These are phyloP conservation scores for Lophius piscatorius DNA, from an alignment of 2,113 vertebrate genomes.

Conservation along the genomic window DNA sequence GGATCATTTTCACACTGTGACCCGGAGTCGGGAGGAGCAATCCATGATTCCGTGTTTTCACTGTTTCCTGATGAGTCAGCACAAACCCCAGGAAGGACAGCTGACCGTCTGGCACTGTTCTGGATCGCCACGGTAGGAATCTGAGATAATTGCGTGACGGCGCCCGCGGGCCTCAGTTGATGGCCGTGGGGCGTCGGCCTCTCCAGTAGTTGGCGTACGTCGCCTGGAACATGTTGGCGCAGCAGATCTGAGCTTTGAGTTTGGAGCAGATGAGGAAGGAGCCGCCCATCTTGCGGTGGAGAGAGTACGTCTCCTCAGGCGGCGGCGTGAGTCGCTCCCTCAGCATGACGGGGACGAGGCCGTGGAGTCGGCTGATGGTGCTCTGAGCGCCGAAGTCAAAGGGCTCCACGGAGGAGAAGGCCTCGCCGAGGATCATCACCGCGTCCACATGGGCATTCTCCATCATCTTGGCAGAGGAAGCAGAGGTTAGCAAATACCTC, in stretches of 20 bases:
- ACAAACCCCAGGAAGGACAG: background rate
- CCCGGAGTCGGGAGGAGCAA: background rate
- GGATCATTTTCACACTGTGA: constrained; percentile 13
- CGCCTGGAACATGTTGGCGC: constrained; percentile 90
- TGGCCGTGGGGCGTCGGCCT: background rate
- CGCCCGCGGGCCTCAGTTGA: constrained; percentile 2
- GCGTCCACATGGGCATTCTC: constrained; percentile 71
- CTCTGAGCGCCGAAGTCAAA: constrained; percentile 76
- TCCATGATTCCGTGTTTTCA: background rate
- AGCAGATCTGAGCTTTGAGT: constrained; percentile 88
- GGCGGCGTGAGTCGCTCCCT: constrained; percentile 90
- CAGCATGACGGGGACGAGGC: constrained; percentile 77
- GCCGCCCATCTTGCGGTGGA: constrained; percentile 96
- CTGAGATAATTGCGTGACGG: constrained; percentile 25
- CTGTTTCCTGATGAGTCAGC: background rate
- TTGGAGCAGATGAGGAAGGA: constrained; percentile 98
- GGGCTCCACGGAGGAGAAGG: constrained; percentile 56
- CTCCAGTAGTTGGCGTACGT: constrained; percentile 86
- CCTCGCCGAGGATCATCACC: constrained; percentile 73
- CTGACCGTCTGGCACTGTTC: background rate
- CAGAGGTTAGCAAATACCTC: background rate
- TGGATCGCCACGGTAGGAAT: constrained; percentile 21
- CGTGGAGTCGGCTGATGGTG: constrained; percentile 72
- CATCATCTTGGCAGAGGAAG: constrained; percentile 82
- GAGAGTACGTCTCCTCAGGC: constrained; percentile 93